phyloP scores from a whole-genome alignment of 2,888 invertebrate genomes.

The Dusona sp. region DNA sequence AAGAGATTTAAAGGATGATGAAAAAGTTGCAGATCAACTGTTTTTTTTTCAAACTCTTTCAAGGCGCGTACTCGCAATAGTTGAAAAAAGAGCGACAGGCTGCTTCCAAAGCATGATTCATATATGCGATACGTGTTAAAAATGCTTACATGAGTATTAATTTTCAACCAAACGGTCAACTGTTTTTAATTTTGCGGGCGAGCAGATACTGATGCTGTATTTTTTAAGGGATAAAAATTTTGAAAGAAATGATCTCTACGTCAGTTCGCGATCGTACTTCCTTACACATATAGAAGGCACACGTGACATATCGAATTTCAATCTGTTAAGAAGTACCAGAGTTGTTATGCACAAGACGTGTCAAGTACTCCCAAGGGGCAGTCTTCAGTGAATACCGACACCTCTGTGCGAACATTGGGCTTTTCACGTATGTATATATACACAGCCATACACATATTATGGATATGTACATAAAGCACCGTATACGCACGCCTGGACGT shows the following conservation, averaged over 20 bases:
- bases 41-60: not conserved
- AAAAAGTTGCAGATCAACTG: too few relatives aligned
- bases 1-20: too few relatives aligned
- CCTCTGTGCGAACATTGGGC: not conserved
- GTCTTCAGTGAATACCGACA: conserved; percentile 1
- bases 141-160: not conserved
- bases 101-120: too few relatives aligned
- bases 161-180: not conserved
- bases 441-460: not conserved
- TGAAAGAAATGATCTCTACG: not conserved
- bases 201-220: not conserved
- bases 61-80: not conserved
- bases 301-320: not conserved
- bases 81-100: too few relatives aligned
- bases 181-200: not conserved
- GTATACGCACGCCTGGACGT: conserved; percentile 46
- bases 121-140: not conserved
- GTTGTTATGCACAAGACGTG: not conserved
- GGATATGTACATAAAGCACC: not conserved
- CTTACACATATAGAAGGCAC: too few relatives aligned
- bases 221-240: not conserved
- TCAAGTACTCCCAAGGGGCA: not conserved
- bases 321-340: not conserved
- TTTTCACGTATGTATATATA: not conserved
- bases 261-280: not conserved